Base-by-base conservation (phyloP, 2,113 vertebrate species). In the Aix galericulata region DNA sequence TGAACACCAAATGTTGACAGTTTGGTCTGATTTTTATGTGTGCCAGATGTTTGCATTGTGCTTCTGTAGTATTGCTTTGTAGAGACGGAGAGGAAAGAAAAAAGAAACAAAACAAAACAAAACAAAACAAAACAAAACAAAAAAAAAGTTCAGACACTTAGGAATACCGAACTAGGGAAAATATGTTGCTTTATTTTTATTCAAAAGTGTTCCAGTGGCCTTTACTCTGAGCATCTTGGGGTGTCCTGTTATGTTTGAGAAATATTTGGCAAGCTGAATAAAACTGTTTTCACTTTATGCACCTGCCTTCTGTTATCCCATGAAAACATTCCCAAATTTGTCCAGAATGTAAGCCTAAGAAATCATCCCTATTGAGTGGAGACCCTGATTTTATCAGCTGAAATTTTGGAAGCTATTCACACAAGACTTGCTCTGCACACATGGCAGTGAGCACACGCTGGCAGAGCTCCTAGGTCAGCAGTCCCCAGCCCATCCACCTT, bases 1-100 rank as follows among this genome's bases (percentile, higher is more conserved):
- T 36, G 14, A 42, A 26, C 10, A 55, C 16, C 26, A 44, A n/a
- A 50, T 3, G 1, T 5, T 88, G 34, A 36, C 32, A 38, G 25
- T 13, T 48, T 71, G 60, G 26, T 46, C 15, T 56, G 62, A 60
- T 5, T 26, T 77, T 93, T 86, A 67, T 6, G 0, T 34, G 8
- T 60, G 32, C 55, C 66, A 88, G 60, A 63, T 56, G 10, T 84
- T 59, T 82, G 56, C 42, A 56, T 42, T 29, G 48, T 20, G n/a
- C 76, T 75, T 92, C 80, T 90, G 29, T 26, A 76, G 23, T 85
- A 85, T n/a, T 77, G 12, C 2, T 85, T 94, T 94, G 79, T 77
- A 67, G 55, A 88, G 63, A 6, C 59, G 40, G 56, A 53, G 23
- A 88, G 40, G 40, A 40, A 40, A 40, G 40, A 40, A 40, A 40